Evolutionary conservation across 2,888 invertebrate genomes (phyloP), one percentile per base, ranked within the genome.

Genomic region (Parnassius apollo): DNA sequence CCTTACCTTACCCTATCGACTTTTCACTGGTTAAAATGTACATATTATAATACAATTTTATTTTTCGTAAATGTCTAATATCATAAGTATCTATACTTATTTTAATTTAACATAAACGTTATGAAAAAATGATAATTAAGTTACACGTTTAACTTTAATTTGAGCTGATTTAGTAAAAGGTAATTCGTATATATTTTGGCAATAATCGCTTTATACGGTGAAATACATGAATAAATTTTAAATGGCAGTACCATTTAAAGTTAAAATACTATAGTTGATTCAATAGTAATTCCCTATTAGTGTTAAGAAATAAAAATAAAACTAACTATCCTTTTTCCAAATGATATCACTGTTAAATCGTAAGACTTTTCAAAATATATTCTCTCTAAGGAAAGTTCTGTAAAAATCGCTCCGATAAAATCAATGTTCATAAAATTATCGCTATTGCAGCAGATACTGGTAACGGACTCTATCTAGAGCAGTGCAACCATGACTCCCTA

Each of bases 401-500:
- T 62, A 45, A 62, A 58, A 59, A 45, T 45, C 18, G 35, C 58
- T 51, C 9, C 59, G 57, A 64, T 60, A 53, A 60, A 63, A 63
- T 55, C 25, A 52, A 60, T 59, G 51, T 59, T 42, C 49, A 42
- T 48, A 52, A 63, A 63, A 59, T 59, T 59, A 64, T 60, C 52
- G 56, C 64, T 44, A 57, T 25, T 59, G 64, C 59, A 57, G 57
- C 48, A 59, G 59, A 64, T 57, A 60, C 18, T 44, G 59, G 44
- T 25, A 52, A 65, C 63, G 63, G 65, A 61, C 69, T 67, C 69
- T 70, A 71, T 73, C 75, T 71, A 69, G 67, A 65, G 67, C 66
- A 63, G 71, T 73, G 74, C 74, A 73, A 74, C 75, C 81, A 72
- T 73, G 72, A 70, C 68, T 81, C 83, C 79, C 81, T 51, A 59